A percentile compares a stretch with the other conserved stretches of the same genome.
These are phyloP conservation scores for Pocillopora verrucosa DNA, from an alignment of 64 coral and sea anemone species.

Conservation along the genomic window DNA sequence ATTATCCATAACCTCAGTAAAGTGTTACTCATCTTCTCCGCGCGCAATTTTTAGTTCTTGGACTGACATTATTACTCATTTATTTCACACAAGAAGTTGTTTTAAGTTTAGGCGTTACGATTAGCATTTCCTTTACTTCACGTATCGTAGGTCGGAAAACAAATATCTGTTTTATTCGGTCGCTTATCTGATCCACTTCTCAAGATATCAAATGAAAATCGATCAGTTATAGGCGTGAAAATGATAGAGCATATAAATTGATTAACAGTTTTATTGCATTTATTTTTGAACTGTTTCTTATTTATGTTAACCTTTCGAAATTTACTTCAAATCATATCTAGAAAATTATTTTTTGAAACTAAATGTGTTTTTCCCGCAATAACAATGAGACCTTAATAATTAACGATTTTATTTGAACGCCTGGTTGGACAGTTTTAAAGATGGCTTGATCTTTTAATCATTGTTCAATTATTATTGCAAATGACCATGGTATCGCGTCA, in stretches of 20 bases:
- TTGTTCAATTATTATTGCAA: neutral
- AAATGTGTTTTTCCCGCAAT: neutral
- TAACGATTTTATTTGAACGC: neutral
- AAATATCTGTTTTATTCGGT: conserved; percentile 33
- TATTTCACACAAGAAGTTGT: conserved; percentile 3
- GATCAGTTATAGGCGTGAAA: neutral
- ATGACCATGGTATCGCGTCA: conserved; percentile 7
- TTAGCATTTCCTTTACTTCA: conserved; percentile 13
- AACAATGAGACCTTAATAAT: conserved; percentile 1
- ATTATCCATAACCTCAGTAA: too few relatives aligned
- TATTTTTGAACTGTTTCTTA: neutral
- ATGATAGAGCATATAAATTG: neutral
- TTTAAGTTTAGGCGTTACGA: neutral
- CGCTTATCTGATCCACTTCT: conserved; percentile 21
- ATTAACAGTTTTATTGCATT: neutral
- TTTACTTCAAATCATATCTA: neutral
- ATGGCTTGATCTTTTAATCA: neutral
- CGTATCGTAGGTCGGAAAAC: neutral
- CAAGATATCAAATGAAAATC: neutral
- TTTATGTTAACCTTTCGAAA: neutral
- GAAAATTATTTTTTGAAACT: neutral
- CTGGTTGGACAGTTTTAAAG: neutral
- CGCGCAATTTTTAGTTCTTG: neutral
- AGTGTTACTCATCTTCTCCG: too few relatives aligned
- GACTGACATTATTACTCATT: neutral